Percentiles rank a stretch among this genome's conserved stretches.
Evolutionary conservation across 2,888 invertebrate species (phyloP).

Genomic region (Lacanobia wlatinum): DNA sequence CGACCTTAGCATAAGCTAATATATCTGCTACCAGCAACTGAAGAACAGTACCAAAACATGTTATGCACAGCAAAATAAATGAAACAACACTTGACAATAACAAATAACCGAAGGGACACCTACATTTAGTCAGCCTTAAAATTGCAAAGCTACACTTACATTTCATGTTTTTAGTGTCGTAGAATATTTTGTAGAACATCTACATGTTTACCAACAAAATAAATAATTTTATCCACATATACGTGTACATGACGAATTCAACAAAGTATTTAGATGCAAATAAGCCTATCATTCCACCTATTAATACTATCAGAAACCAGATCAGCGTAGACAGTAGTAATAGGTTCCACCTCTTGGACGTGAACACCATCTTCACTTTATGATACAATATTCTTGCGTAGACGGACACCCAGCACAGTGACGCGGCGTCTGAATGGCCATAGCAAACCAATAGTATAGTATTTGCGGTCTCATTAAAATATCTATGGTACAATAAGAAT

Average conservation of each 20-base stretch:
- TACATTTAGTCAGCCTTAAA: not conserved
- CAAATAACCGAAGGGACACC: not conserved
- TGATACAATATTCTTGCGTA: conserved; percentile 18
- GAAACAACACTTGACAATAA: conserved; percentile 15
- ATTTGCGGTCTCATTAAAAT: not conserved
- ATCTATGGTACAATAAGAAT: conserved; percentile 4
- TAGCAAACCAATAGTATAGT: not conserved
- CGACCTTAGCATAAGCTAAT: conserved; percentile 6
- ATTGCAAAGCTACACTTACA: not conserved
- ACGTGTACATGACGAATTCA: conserved; percentile 19
- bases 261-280: conserved; percentile 8
- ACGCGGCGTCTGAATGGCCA: conserved; percentile 15
- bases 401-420: conserved; percentile 21
- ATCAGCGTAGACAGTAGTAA: conserved; percentile 13
- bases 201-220: conserved; percentile 22
- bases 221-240: conserved; percentile 28
- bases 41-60: conserved; percentile 3
- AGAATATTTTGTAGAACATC: conserved; percentile 25
- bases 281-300: conserved; percentile 11
- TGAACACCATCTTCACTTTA: not conserved
- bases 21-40: conserved; percentile 18
- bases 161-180: not conserved
- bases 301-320: conserved; percentile 11
- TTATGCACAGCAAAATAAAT: conserved; percentile 17
- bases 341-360: conserved; percentile 21